Conservation (phyloP, 2,888 invertebrate genomes). For the Laspeyria flexula region DNA sequence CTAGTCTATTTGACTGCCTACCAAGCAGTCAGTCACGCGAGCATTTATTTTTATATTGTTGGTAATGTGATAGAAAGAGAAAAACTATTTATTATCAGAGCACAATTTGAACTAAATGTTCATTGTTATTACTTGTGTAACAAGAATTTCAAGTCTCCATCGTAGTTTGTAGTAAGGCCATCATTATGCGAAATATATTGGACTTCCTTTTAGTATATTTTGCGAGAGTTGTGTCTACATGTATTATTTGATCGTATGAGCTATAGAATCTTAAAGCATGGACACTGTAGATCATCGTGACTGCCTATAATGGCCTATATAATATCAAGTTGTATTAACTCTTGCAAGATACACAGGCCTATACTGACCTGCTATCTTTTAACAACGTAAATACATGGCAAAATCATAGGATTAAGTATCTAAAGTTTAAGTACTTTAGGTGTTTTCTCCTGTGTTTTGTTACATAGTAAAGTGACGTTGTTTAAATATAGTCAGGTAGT, state of each 20-base stretch:
- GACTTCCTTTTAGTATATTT: constrained; percentile 34
- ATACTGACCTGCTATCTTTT: too few relatives aligned
- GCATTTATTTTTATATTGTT: constrained; percentile 85
- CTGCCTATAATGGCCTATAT: too few relatives aligned
- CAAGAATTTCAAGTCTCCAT: constrained; percentile 54
- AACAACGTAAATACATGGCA: too few relatives aligned
- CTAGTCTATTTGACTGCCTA: constrained; percentile 76
- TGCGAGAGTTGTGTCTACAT: neutral
- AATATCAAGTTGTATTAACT: neutral
- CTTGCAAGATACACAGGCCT: too few relatives aligned
- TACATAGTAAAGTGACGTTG: too few relatives aligned
- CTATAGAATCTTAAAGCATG: neutral
- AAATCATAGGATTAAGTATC: too few relatives aligned
- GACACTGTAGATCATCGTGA: too few relatives aligned
- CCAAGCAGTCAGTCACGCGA: constrained; percentile 74
- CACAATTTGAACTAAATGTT: constrained; percentile 54
- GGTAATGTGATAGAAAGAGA: constrained; percentile 66
- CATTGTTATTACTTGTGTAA: constrained; percentile 62
- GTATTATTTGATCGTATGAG: neutral
- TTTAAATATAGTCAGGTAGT: too few relatives aligned
- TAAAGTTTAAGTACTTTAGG: too few relatives aligned
- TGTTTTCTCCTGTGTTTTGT: too few relatives aligned
- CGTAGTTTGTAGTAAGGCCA: constrained; percentile 46
- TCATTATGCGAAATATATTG: constrained; percentile 43
- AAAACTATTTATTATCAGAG: constrained; percentile 61